Evolutionary conservation across 2,888 invertebrate genomes (phyloP), one percentile per base, ranked within the genome.

Genomic region (Saturnia pavonia): DNA sequence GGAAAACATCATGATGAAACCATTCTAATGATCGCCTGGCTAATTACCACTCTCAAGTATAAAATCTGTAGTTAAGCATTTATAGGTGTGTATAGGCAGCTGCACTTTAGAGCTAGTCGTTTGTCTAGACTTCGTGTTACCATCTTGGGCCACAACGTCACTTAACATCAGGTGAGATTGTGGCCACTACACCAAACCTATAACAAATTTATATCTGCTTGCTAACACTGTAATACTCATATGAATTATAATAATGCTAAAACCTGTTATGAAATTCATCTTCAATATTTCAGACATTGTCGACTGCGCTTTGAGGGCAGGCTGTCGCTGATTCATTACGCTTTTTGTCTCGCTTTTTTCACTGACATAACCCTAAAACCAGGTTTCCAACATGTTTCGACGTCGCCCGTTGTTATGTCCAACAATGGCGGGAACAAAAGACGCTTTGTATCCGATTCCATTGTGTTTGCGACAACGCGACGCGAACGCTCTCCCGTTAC

Each of bases 391-490:
- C 82, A 83, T 83, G 83, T 81, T 79, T 74, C 75, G 69, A 70
- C 67, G 54, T 66, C 42, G 70, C 27, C 66, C 70, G 70, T 67
- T 70, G 70, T 70, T 63, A 71, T n/a, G 54, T 60, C 74, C 73
- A 73, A 84, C 86, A 85, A 85, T 84, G 73, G 78, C 34, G 48
- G 77, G 78, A 80, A 84, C 84, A 85, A 85, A 80, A 76, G 77
- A 73, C 69, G 75, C 78, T 82, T 85, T 84, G 86, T 86, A 77
- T 68, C 75, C 69, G 69, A 54, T 66, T 70, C 78, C 70, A 83
- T 86, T 86, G 85, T 82, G 74, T 77, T 34, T 63, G 71, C 74
- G 69, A 70, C 70, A 60, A 68, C 70, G 72, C 71, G 69, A 71
- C 70, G 70, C 67, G 51, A 51, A 65, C 70, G 68, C 73, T 68